Evolutionary conservation across 2,113 vertebrate species (phyloP).

Genomic region (Ageneiosus marmoratus): DNA sequence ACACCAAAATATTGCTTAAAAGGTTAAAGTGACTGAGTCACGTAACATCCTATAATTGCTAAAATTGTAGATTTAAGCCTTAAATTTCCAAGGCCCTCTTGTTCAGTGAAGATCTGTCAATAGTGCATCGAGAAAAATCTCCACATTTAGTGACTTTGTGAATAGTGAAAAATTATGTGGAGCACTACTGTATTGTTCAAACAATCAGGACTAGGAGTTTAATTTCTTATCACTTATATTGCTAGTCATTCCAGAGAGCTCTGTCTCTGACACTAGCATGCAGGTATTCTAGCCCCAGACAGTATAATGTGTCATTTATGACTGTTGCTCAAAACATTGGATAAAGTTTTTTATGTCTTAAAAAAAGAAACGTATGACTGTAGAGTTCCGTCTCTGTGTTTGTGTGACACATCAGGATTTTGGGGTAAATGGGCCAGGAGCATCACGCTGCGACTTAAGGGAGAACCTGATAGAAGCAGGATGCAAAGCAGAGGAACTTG

Average conservation of each 20-base stretch:
- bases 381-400: background rate
- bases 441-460: slow-evolving; percentile 83
- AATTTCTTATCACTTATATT: background rate
- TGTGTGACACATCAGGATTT: slow-evolving; percentile 66
- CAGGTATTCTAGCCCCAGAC: background rate
- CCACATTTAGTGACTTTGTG: background rate
- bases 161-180: background rate
- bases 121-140: background rate
- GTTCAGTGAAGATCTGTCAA: background rate
- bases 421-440: slow-evolving; percentile 57
- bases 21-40: no score
- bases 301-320: background rate
- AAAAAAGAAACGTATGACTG: background rate
- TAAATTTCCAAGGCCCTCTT: background rate
- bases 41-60: background rate
- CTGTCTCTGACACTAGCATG: background rate
- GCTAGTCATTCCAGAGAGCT: background rate
- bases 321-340: background rate
- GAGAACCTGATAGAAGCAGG: slow-evolving; percentile 75
- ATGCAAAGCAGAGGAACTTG: slow-evolving; percentile 72
- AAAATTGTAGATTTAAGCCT: background rate
- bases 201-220: background rate
- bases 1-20: background rate
- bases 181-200: background rate
- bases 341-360: background rate